phyloP scores from a whole-genome alignment of 1,140 invertebrate genomes.

The Polypedilum vanderplanki region DNA sequence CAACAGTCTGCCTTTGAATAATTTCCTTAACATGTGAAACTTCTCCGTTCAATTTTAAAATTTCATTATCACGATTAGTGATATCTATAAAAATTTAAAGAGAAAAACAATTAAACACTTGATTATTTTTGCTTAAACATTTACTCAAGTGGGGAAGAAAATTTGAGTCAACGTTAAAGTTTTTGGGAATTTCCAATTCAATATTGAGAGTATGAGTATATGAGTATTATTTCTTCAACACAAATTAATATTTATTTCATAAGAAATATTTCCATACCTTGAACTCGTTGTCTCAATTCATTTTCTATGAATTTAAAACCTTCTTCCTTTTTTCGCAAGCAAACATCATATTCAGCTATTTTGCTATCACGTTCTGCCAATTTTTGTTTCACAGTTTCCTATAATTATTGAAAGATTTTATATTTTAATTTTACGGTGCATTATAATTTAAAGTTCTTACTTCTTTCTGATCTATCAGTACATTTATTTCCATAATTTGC shows the following conservation, averaged over 20 bases:
- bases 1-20: conserved; percentile 36
- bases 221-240: too few species aligned
- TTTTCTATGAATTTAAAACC: neutral
- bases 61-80: conserved; percentile 32
- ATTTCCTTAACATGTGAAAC: conserved; percentile 36
- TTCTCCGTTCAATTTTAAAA: conserved; percentile 32
- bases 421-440: neutral
- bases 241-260: too few species aligned
- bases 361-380: neutral
- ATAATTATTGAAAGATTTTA: neutral
- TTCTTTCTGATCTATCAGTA: neutral
- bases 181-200: too few species aligned
- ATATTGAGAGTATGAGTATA: too few species aligned
- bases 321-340: neutral
- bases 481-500: neutral
- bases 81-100: conserved; percentile 3
- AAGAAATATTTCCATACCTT: neutral
- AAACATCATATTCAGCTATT: neutral
- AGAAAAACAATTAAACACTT: too few species aligned
- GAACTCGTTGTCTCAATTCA: neutral
- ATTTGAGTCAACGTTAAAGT: too few species aligned
- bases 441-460: neutral
- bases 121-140: too few species aligned
- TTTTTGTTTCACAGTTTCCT: neutral
- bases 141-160: too few species aligned